A percentile compares a stretch with the other conserved stretches of the same genome.
Conservation (phyloP, 2,797 vertebrate genomes). For the Amniataba percoides region DNA sequence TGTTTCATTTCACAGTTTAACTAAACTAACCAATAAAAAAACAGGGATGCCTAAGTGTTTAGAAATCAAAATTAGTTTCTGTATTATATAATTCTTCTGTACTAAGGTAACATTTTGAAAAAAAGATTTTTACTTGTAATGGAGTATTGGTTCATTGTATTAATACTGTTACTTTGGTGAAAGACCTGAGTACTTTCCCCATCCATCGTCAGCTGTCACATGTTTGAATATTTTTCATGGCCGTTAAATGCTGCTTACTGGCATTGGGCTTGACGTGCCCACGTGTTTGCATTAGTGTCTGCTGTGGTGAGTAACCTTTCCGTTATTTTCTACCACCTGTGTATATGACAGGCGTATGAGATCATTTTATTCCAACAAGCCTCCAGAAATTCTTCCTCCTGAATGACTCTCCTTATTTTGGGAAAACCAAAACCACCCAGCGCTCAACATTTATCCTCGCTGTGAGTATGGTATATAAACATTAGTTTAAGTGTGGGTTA, state of each 20-base stretch:
- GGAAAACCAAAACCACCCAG: constrained; percentile 40
- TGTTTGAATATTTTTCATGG: background rate
- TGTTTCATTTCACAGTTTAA: background rate
- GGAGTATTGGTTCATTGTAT: no score
- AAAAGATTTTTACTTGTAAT: no score
- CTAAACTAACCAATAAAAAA: no score
- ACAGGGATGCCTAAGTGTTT: no score
- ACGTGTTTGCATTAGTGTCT: constrained; percentile 21
- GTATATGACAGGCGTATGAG: background rate
- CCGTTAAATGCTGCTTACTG: constrained; percentile 4
- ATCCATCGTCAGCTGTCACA: no score
- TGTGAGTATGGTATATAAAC: constrained; percentile 54
- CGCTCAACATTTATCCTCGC: constrained; percentile 48
- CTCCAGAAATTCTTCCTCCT: constrained; percentile 12
- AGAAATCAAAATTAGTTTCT: no score
- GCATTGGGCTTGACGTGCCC: constrained; percentile 7
- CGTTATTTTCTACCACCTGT: constrained; percentile 4
- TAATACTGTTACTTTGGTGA: no score
- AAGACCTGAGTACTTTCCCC: no score
- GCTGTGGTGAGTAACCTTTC: constrained; percentile 9
- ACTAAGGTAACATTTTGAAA: no score
- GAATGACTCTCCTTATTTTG: constrained; percentile 34
- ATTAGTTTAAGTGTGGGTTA: constrained; percentile 59
- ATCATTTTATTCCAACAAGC: constrained; percentile 3
- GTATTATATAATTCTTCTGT: no score